Percentiles rank a stretch among this genome's conserved stretches.
These are phyloP conservation scores for Turritopsis dohrnii DNA, from an alignment of 30 jellyfish, hydroid and myxozoan genomes.

Conservation along the genomic window DNA sequence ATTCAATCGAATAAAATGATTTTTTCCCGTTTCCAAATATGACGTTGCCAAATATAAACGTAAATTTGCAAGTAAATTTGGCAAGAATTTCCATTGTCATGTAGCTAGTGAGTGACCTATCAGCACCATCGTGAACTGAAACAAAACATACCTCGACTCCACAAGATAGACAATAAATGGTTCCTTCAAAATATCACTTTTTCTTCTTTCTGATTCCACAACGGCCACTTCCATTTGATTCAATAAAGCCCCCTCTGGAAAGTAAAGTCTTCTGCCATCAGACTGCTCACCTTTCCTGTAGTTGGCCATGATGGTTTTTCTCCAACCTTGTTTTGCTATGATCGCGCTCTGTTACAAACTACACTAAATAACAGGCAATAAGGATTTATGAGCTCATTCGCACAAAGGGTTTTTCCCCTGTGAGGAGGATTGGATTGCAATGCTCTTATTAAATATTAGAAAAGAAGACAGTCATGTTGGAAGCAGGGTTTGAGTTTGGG, in stretches of 20 bases:
- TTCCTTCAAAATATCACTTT: conserved; percentile 83
- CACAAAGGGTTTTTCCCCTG: not conserved
- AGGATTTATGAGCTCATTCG: not conserved
- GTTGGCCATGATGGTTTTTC: conserved; percentile 1
- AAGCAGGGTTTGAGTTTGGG: too few relatives aligned
- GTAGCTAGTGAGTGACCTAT: too few relatives aligned
- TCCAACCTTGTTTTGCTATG: conserved; percentile 15
- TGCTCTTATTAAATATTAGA: too few relatives aligned
- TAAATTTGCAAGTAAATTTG: too few relatives aligned
- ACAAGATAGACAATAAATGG: conserved; percentile 95
- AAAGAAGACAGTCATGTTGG: too few relatives aligned
- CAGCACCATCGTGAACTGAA: too few relatives aligned
- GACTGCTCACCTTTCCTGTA: conserved; percentile 18
- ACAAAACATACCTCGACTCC: conserved; percentile 86
- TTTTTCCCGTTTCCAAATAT: too few relatives aligned
- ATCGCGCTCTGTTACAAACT: not conserved
- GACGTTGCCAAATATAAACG: too few relatives aligned
- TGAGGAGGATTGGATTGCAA: not conserved
- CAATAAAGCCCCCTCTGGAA: conserved; percentile 94
- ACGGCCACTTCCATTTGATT: conserved; percentile 95
- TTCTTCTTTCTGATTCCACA: conserved; percentile 96
- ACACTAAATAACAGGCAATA: not conserved
- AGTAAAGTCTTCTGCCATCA: conserved; percentile 55
- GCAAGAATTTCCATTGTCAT: too few relatives aligned
- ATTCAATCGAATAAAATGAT: too few relatives aligned